These are phyloP conservation scores for Gastrophryne carolinensis DNA, from an alignment of 2,797 vertebrate genomes.

Conservation along the genomic window DNA sequence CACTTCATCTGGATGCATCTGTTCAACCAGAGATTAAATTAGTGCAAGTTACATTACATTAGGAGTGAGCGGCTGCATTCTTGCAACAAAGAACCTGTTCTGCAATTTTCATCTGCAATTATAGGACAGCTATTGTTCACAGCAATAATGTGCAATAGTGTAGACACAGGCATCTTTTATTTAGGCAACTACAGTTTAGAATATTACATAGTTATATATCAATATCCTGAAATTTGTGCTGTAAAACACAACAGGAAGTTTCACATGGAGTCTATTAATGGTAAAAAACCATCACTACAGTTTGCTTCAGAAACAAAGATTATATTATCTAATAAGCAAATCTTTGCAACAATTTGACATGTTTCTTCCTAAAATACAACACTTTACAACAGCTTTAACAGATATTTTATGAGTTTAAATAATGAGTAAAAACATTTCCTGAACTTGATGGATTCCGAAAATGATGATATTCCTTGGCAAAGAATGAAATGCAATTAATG, in stretches of 20 bases:
- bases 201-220: conserved; percentile 25
- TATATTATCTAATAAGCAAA: conserved; percentile 31
- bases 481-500: background rate
- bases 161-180: conserved; percentile 28
- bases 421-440: background rate
- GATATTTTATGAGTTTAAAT: background rate
- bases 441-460: background rate
- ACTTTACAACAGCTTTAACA: background rate
- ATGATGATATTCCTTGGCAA: background rate
- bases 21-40: conserved; percentile 3
- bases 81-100: conserved; percentile 29
- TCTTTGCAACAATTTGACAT: background rate
- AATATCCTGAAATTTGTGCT: conserved; percentile 21
- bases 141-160: conserved; percentile 25
- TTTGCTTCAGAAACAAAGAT: conserved; percentile 10
- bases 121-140: conserved; percentile 23
- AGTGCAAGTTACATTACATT: conserved; percentile 3
- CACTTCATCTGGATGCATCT: background rate
- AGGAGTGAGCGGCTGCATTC: background rate
- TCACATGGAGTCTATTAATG: conserved; percentile 24
- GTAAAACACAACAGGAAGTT: conserved; percentile 25
- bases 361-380: background rate
- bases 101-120: conserved; percentile 30
- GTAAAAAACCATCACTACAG: conserved; percentile 1
- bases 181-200: conserved; percentile 22